Conservation (phyloP, 2,888 invertebrate genomes). For the Drosophila yooni region DNA sequence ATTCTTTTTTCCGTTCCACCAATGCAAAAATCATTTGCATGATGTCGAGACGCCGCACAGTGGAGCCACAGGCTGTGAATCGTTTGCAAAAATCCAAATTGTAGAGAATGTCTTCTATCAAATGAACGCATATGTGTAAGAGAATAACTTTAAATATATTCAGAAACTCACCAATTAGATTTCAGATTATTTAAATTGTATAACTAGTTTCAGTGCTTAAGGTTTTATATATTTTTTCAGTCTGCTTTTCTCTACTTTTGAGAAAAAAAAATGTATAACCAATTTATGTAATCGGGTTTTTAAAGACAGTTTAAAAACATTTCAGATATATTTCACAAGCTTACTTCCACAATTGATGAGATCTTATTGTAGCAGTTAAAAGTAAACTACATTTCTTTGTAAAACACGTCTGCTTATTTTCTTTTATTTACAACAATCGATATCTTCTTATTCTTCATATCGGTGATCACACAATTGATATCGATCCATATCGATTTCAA, state of each 20-base stretch:
- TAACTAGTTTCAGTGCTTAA: background rate
- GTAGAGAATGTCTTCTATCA: background rate
- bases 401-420: too few species aligned
- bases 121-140: background rate
- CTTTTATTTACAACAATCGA: too few species aligned
- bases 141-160: background rate
- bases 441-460: too few species aligned
- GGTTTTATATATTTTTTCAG: background rate
- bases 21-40: slow-evolving; percentile 45
- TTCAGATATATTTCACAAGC: background rate
- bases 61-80: background rate
- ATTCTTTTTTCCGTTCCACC: background rate
- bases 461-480: too few species aligned
- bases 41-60: slow-evolving; percentile 18
- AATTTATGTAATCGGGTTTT: background rate
- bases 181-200: background rate
- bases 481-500: background rate
- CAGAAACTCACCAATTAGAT: background rate
- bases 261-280: background rate
- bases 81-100: background rate
- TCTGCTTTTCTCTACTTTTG: background rate
- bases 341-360: background rate
- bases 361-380: too few species aligned
- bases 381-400: too few species aligned
- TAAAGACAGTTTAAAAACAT: background rate